Evolutionary conservation across 2,113 vertebrate species (phyloP), one percentile per base, ranked within the genome.

Genomic region (Gopherus flavomarginatus): DNA sequence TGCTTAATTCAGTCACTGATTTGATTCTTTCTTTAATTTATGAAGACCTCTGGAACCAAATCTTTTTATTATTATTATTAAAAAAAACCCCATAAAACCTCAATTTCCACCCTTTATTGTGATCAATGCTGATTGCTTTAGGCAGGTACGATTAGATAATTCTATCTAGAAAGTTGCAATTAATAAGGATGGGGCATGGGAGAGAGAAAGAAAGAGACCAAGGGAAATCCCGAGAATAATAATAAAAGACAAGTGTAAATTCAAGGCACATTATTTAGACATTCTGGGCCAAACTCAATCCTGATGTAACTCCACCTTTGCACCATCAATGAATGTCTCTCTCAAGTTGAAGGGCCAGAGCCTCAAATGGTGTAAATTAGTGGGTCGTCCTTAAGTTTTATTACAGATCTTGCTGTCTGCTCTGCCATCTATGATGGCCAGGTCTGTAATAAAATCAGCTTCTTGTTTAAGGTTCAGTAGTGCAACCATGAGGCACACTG

Each of bases 21-120:
- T 93, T 65, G 89, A 82, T 27, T 59, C 93, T 42, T 80, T 95
- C 89, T 90, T 83, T 22, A 52, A 88, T 14, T 78, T 79, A 95
- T 59, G 54, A 86, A 96, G 97, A 26, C 44, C 77, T 90, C 5
- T 3, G 85, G 72, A 87, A 85, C 78, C 38, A 47, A 83, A 22
- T 81, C 4, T 0, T 81, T 81, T 81, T 8, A 3, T 49, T 49
- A 49, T 49, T 27, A 14, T 65, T 62, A 24, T 3, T 77, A 54
- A 11, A 89, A 87, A 31, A n/a, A 2, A 29, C 7, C 14, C n/a
- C 65, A 44, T 38, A 72, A 69, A 0, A 65, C 21, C 50, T 83
- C 26, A 1, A 1, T 42, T 57, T 89, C 35, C 86, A 44, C 21
- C 78, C 22, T 5, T 0, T 75, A 2, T 2, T 1, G 7, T 1